phyloP scores from a whole-genome alignment of 35 echinoderm and acorn worm genomes.

The Strongylocentrotus purpuratus region DNA sequence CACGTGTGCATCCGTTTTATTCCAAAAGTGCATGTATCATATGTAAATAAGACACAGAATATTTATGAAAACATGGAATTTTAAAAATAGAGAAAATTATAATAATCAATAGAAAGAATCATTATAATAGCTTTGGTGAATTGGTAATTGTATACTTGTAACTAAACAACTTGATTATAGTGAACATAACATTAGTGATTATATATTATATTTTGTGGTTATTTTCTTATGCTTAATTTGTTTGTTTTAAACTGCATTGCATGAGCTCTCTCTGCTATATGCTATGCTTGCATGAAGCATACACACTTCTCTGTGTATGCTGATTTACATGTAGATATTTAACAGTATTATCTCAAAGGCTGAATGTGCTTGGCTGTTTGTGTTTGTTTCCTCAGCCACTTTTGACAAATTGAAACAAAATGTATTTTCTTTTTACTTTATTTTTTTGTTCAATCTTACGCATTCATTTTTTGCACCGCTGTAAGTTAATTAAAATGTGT shows the following conservation, averaged over 20 bases:
- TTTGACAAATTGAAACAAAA: neutral
- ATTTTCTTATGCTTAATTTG: too few species aligned
- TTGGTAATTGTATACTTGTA: neutral
- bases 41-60: constrained; percentile 13
- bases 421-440: neutral
- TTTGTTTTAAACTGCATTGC: neutral
- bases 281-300: neutral
- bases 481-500: neutral
- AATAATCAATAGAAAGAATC: neutral
- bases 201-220: neutral
- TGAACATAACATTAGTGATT: neutral
- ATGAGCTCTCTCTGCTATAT: neutral
- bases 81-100: neutral
- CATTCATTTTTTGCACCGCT: neutral
- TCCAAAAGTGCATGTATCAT: neutral
- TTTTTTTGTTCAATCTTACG: too few species aligned
- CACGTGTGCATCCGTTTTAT: neutral
- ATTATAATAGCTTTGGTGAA: neutral
- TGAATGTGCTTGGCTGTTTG: neutral
- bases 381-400: neutral
- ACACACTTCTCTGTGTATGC: neutral
- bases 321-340: neutral
- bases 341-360: neutral
- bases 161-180: neutral
- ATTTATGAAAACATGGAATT: neutral